phyloP scores from a whole-genome alignment of 2,888 invertebrate genomes.

The Morinoia aosen region DNA sequence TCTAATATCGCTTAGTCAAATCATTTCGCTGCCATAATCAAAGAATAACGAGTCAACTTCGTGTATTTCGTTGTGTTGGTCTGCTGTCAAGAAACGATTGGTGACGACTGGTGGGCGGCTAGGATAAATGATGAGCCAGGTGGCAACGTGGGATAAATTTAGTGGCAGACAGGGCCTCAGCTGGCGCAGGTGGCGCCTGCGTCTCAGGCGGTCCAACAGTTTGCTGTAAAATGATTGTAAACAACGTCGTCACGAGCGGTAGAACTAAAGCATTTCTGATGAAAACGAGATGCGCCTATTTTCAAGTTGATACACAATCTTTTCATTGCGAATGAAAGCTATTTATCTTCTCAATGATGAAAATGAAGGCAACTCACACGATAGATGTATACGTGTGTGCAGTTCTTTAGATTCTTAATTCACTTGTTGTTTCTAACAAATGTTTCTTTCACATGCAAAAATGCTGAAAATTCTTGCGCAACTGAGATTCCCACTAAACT shows the following conservation, averaged over 20 bases:
- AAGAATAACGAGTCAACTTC: not conserved
- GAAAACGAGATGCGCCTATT: not conserved
- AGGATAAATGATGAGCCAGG: not conserved
- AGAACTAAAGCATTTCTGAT: not conserved
- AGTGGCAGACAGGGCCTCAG: not conserved
- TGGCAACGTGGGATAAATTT: not conserved
- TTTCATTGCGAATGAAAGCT: too few species aligned
- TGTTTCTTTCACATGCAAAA: too few species aligned
- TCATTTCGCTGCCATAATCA: not conserved
- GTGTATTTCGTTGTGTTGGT: not conserved
- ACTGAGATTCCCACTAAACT: too few species aligned
- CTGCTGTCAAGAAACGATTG: not conserved
- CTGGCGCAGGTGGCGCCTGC: not conserved
- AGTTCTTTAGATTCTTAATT: too few species aligned
- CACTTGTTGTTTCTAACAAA: too few species aligned
- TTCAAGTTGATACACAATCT: not conserved
- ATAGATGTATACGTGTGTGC: too few species aligned
- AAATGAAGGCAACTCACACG: too few species aligned
- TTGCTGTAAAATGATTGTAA: not conserved
- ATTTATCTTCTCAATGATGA: too few species aligned
- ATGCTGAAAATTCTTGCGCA: too few species aligned
- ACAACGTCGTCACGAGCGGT: not conserved
- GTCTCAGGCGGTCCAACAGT: not conserved
- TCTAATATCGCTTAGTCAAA: not conserved
- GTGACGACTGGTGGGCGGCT: not conserved